phyloP scores from a whole-genome alignment of 2,113 vertebrate genomes.

The Aptenodytes patagonicus region DNA sequence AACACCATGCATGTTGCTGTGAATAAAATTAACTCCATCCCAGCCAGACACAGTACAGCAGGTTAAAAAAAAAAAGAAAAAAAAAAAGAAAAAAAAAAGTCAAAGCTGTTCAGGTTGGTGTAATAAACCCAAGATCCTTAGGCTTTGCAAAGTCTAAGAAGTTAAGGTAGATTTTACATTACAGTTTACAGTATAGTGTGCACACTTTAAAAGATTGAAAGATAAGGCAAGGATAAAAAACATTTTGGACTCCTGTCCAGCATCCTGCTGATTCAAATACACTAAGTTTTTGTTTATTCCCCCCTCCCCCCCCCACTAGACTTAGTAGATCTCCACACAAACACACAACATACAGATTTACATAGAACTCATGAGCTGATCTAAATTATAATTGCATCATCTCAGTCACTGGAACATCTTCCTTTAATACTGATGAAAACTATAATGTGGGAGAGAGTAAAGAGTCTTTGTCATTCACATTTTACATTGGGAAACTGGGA shows the following conservation, averaged over 20 bases:
- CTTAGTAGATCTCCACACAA: not conserved
- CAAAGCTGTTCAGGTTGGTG: not conserved
- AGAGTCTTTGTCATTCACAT: not conserved
- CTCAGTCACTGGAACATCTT: not conserved
- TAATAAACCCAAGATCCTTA: not conserved
- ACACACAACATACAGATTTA: not conserved
- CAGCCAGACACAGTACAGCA: not conserved
- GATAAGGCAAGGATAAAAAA: not conserved
- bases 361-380: not conserved
- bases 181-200: not conserved
- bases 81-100: not conserved
- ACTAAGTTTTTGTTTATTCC: fast-evolving
- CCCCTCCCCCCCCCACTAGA: fast-evolving
- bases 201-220: not conserved
- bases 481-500: not conserved
- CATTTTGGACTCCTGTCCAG: not conserved
- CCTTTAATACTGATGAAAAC: not conserved
- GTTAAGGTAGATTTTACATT: not conserved
- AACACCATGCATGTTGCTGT: not conserved
- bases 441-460: not conserved
- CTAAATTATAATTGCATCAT: not conserved
- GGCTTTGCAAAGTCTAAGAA: not conserved
- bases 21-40: not conserved
- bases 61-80: not conserved
- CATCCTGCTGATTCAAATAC: not conserved